These are phyloP conservation scores for Phataginus tricuspis DNA, from an alignment of 2,797 vertebrate species.

Conservation along the genomic window DNA sequence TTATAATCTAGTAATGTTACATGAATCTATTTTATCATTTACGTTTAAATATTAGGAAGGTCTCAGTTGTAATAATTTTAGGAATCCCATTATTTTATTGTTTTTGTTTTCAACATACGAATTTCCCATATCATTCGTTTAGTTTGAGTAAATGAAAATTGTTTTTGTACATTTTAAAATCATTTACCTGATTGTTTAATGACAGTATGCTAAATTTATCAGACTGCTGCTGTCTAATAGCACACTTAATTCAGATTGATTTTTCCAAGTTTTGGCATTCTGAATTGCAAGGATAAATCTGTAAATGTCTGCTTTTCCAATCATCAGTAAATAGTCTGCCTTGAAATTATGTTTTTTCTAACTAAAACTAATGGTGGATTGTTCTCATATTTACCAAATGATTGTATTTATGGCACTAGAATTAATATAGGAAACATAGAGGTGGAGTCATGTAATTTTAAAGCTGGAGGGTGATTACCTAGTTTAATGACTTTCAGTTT, in stretches of 20 bases:
- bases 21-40: not conserved
- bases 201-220: not conserved
- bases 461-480: not conserved
- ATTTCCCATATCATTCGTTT: not conserved
- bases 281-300: constrained; percentile 48
- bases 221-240: not conserved
- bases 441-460: not conserved
- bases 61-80: constrained; percentile 9
- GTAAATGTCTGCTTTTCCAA: constrained; percentile 4
- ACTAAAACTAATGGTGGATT: not conserved
- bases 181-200: not conserved
- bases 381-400: not conserved
- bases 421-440: not conserved
- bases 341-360: constrained; percentile 26
- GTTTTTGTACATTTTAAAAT: constrained; percentile 1
- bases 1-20: not conserved
- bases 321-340: not conserved
- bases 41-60: constrained; percentile 17
- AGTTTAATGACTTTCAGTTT: not conserved
- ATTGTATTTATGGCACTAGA: not conserved
- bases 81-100: not conserved
- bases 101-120: constrained; percentile 21
- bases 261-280: constrained; percentile 9
- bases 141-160: constrained; percentile 39
- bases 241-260: not conserved